phyloP scores from a whole-genome alignment of 1,140 invertebrate genomes.

The Solenopsis fugax region DNA sequence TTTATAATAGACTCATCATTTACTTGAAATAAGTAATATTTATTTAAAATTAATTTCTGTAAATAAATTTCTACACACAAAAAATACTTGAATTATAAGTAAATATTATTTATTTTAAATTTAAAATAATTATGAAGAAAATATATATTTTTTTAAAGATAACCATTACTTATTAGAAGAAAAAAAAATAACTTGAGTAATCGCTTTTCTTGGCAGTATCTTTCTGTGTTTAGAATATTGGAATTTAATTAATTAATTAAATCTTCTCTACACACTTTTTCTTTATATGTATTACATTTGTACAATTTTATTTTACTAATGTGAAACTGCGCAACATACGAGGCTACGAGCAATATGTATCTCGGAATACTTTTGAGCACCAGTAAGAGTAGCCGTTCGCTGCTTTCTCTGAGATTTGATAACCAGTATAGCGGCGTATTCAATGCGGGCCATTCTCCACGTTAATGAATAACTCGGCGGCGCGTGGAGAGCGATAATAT shows the following conservation, averaged over 20 bases:
- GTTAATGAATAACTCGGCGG: constrained; percentile 56
- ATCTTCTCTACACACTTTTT: neutral
- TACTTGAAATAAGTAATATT: too few relatives aligned
- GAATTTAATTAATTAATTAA: constrained; percentile 16
- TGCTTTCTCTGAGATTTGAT: constrained; percentile 62
- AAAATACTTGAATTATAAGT: too few relatives aligned
- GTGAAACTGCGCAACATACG: neutral
- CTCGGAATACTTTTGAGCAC: constrained; percentile 9
- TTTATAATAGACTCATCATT: too few relatives aligned
- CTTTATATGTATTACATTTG: neutral
- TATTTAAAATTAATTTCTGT: too few relatives aligned
- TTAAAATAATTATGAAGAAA: too few relatives aligned
- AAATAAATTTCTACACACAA: too few relatives aligned
- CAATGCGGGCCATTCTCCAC: constrained; percentile 52
- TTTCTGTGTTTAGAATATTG: neutral
- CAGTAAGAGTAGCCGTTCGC: constrained; percentile 41
- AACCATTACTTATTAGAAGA: too few relatives aligned
- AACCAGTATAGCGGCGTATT: constrained; percentile 36
- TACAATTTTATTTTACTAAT: neutral
- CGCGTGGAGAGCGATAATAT: constrained; percentile 60
- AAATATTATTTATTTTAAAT: too few relatives aligned
- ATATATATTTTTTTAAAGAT: too few relatives aligned
- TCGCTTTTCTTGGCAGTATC: too few relatives aligned
- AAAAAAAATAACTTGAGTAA: too few relatives aligned
- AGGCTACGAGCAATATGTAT: neutral